These are phyloP conservation scores for Myotis myotis DNA, from an alignment of 2,797 vertebrate species.

Conservation along the genomic window DNA sequence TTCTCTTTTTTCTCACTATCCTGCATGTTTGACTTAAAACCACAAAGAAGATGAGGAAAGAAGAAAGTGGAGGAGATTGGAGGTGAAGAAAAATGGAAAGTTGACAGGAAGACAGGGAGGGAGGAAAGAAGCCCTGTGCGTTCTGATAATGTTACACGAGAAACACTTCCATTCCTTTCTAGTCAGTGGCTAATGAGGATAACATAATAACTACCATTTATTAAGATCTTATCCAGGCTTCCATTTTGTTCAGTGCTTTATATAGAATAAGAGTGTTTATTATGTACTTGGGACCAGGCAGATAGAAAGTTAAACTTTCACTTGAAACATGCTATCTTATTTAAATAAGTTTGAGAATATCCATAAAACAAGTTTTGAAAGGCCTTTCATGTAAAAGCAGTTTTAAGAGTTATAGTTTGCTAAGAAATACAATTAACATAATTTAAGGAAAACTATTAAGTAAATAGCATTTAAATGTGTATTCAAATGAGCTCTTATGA, in stretches of 20 bases:
- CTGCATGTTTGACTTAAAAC: slow-evolving; percentile 24
- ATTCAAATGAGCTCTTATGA: neutral
- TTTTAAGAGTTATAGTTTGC: neutral
- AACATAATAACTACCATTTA: neutral
- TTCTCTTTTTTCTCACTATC: neutral
- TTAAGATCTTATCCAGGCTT: neutral
- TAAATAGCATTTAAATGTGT: neutral
- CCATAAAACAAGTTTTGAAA: neutral
- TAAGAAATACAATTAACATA: neutral
- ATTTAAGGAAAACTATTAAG: neutral
- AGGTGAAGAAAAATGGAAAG: neutral
- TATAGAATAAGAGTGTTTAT: neutral
- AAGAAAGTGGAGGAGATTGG: neutral
- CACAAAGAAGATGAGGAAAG: neutral
- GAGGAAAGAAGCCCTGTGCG: neutral
- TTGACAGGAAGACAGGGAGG: neutral
- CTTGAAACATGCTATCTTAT: neutral
- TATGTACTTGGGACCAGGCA: neutral
- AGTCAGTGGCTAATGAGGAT: neutral
- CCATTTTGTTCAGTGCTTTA: neutral
- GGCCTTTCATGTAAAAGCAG: neutral
- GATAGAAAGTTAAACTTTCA: neutral
- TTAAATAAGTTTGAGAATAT: neutral
- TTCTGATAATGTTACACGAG: neutral
- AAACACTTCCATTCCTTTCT: neutral